Percentiles rank a stretch among this genome's conserved stretches.
Evolutionary conservation across 2,113 vertebrate genomes (phyloP).

Genomic region (Siphamia tubifer): DNA sequence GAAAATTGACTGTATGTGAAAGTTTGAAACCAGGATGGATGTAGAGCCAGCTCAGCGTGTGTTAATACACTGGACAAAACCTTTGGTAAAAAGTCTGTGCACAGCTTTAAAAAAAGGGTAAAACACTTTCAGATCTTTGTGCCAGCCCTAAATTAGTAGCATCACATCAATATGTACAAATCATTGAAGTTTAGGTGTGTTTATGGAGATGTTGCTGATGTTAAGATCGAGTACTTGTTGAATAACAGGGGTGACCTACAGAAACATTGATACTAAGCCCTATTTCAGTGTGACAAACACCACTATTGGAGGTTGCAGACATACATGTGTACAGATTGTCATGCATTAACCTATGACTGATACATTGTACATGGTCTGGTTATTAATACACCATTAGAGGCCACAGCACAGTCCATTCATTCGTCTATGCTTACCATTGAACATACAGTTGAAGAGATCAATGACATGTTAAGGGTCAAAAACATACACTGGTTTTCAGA

Average conservation of each 20-base stretch:
- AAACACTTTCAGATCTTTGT: slow-evolving; percentile 48
- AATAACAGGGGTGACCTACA: slow-evolving; percentile 25
- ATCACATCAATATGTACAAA: slow-evolving; percentile 29
- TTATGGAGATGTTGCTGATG: slow-evolving; percentile 24
- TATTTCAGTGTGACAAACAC: slow-evolving; percentile 56
- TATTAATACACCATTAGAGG: slow-evolving; percentile 40
- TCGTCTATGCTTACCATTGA: slow-evolving; percentile 21
- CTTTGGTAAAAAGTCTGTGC: neutral
- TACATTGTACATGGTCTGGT: slow-evolving; percentile 51
- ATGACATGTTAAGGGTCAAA: neutral
- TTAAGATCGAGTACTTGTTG: slow-evolving; percentile 9
- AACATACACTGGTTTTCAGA: neutral
- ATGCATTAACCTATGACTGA: slow-evolving; percentile 74
- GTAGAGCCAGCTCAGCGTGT: neutral
- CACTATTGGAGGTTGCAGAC: slow-evolving; percentile 54
- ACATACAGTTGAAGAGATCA: slow-evolving; percentile 7
- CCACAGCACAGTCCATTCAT: slow-evolving; percentile 33
- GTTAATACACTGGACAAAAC: neutral
- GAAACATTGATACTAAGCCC: slow-evolving; percentile 47
- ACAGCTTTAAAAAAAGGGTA: slow-evolving; percentile 26
- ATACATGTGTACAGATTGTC: slow-evolving; percentile 73
- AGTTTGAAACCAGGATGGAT: neutral
- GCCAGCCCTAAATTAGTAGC: slow-evolving; percentile 2
- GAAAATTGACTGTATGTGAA: neutral
- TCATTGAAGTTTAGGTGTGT: slow-evolving; percentile 6